phyloP scores from a whole-genome alignment of 2,113 vertebrate species.

The Sander vitreus region DNA sequence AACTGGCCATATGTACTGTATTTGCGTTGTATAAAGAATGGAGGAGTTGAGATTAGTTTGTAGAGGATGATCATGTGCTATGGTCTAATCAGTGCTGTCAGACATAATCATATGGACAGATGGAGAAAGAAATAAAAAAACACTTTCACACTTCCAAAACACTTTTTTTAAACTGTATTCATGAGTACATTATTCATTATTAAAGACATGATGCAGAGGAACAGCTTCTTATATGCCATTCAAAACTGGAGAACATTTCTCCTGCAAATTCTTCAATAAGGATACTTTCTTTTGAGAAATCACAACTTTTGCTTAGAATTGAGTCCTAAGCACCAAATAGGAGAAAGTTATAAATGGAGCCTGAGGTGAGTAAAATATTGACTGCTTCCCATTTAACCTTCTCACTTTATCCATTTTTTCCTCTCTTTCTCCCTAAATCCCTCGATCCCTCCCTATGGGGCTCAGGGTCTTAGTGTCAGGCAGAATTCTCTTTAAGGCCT shows the following conservation, averaged over 20 bases:
- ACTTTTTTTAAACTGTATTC: slow-evolving; percentile 1
- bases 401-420: slow-evolving; percentile 66
- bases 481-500: slow-evolving; percentile 74
- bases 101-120: slow-evolving; percentile 45
- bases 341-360: slow-evolving; percentile 51
- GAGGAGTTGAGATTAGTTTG: slow-evolving; percentile 27
- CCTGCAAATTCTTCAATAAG: not conserved
- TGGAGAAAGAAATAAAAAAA: slow-evolving; percentile 22
- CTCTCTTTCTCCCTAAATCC: slow-evolving; percentile 70
- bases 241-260: not conserved
- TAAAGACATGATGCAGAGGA: not conserved
- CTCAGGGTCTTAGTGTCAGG: slow-evolving; percentile 79
- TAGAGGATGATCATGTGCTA: slow-evolving; percentile 28
- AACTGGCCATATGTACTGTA: slow-evolving; percentile 39
- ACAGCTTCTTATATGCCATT: not conserved
- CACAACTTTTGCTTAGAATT: slow-evolving; percentile 4
- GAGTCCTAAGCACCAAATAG: slow-evolving; percentile 10
- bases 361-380: slow-evolving; percentile 66
- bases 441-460: slow-evolving; percentile 59
- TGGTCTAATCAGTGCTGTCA: slow-evolving; percentile 49
- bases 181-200: not conserved
- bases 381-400: slow-evolving; percentile 71
- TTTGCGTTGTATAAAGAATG: not conserved
- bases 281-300: not conserved
- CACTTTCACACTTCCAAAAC: not conserved